Evolutionary conservation across 2,113 vertebrate genomes (phyloP), one percentile per base, ranked within the genome.

Genomic region (Hemicordylus capensis): DNA sequence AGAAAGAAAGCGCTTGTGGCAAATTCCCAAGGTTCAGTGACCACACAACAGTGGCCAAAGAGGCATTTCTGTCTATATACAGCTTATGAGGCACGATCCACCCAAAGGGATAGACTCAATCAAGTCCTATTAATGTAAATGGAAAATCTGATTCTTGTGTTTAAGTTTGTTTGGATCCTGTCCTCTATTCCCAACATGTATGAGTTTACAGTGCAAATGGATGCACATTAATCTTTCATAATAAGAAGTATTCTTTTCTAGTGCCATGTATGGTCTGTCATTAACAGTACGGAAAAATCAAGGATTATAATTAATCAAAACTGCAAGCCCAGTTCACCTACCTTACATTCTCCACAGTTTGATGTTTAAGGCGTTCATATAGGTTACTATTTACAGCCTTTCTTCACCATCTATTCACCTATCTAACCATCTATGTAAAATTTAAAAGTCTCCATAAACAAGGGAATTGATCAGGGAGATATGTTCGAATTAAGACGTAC

Each of bases 401-500:
- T 85, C 17, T 31, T 84, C 74, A 48, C 58, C 77, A 92, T 75
- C 90, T 91, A 92, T 89, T 87, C 77, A 78, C 88, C 84, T 89
- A 69, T 93, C 59, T 88, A 90, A 86, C 89, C 88, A 80, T 92
- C 88, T 89, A 77, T 82, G 92, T 94, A 87, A 86, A 4, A 42
- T 94, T 95, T 92, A 94, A 90, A 91, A 91, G n/a, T 80, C 84
- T 88, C 93, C 93, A 93, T 94, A 94, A 95, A 95, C 24, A 51
- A 95, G 93, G 80, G 92, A 96, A 97, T 96, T 95, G 94, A 97
- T 97, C 94, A 81, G 90, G 93, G 95, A 95, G 88, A 94, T 96
- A 93, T 96, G 92, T 96, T 94, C 93, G 94, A 96, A 98, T 98
- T 93, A 96, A 98, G 97, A 97, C 95, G 86, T 96, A 96, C 96